Base-by-base conservation (phyloP, 2,113 vertebrate species). In the Acrocephalus arundinaceus region DNA sequence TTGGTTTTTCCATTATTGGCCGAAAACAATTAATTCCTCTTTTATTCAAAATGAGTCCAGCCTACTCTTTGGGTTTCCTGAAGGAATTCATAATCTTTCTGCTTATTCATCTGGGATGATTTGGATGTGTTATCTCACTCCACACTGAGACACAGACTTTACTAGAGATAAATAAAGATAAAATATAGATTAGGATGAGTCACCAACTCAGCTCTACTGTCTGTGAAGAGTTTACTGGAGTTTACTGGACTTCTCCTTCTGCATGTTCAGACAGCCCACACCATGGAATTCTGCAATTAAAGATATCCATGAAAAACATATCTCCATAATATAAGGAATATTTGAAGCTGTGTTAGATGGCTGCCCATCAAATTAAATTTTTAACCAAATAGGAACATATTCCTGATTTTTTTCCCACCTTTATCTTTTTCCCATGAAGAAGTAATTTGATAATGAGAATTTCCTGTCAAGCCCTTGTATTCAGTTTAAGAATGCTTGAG, bases 211-310 rank as follows among this genome's bases (percentile, higher is more conserved):
- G 17, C 19, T 54, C 22, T 27, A 3, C 33, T 51, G 9, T 4
- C 33, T 41, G 4, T 24, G 58, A 25, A 33, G 41, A 57, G 24
- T 72, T 91, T 72, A 22, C 12, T 33, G 55, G 41, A 62, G 33
- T 77, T 91, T 51, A 15, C 24, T 28, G 54, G 41, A 52, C 13
- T 15, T 17, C 72, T 49, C 49, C 21, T 75, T 57, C 67, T 45
- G 9, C 37, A 24, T 1, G 1, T 63, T 79, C 71, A 55, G 16
- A 41, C 24, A 10, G 0, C 1, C 5, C 3, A 39, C 33, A 20
- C 33, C n/a, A 73, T 73, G 22, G n/a, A 75, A 57, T 68, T 54
- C 41, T 91, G 62, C 37, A 72, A 49, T 62, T n/a, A 68, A 19
- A 48, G 6, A 35, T 4, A 12, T 1, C 20, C 6, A 22, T 80